Evolutionary conservation across 1,140 invertebrate species (phyloP).

Genomic region (Drosophila cardini): DNA sequence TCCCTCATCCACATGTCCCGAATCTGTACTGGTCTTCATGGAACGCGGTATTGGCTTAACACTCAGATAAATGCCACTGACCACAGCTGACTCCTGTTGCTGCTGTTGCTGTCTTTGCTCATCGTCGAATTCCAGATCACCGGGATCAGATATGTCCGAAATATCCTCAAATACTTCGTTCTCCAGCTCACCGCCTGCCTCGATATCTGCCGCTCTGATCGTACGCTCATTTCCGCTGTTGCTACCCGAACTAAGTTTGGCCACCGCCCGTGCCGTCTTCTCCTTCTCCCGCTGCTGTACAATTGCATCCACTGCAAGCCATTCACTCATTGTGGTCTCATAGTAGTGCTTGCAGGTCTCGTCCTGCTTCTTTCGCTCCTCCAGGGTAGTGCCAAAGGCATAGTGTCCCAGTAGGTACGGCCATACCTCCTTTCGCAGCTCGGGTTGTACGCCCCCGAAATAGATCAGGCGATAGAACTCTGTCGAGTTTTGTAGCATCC

Average conservation of each 20-base stretch:
- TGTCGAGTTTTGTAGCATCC: constrained; percentile 87
- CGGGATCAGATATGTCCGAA: constrained; percentile 83
- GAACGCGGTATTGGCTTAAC: constrained; percentile 77
- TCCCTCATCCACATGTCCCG: constrained; percentile 85
- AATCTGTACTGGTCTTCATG: constrained; percentile 85
- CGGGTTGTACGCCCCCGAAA: constrained; percentile 93
- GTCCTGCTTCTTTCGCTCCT: constrained; percentile 90
- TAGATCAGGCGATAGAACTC: constrained; percentile 94
- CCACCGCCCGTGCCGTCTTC: constrained; percentile 88
- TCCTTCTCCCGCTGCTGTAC: constrained; percentile 93
- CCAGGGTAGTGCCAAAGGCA: constrained; percentile 89
- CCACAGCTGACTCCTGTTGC: constrained; percentile 77
- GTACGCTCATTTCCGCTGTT: constrained; percentile 83
- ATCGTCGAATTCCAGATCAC: constrained; percentile 84
- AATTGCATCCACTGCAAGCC: constrained; percentile 96
- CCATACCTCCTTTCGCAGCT: constrained; percentile 94
- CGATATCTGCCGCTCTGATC: constrained; percentile 61
- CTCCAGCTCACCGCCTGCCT: constrained; percentile 74
- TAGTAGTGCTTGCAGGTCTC: constrained; percentile 89
- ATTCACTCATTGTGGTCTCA: constrained; percentile 96
- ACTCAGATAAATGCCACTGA: constrained; percentile 50
- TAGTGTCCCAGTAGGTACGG: constrained; percentile 96
- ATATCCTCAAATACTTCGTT: constrained; percentile 84
- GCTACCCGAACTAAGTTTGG: constrained; percentile 87
- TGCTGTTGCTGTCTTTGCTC: constrained; percentile 85